Base-by-base conservation (phyloP, 2,113 vertebrate species). In the Columbina picui region DNA sequence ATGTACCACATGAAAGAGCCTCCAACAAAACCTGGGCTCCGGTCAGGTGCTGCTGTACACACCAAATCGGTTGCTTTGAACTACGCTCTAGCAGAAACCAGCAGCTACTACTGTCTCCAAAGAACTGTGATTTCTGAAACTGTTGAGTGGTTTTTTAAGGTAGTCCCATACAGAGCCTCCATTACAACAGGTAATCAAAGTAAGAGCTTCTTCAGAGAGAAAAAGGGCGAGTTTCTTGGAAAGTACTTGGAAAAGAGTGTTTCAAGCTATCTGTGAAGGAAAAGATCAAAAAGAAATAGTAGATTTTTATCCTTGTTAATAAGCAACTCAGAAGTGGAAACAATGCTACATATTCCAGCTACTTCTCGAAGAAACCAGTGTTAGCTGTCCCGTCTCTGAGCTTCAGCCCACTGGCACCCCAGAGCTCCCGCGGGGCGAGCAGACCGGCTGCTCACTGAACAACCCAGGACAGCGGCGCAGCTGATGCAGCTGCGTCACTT, bases 261-360 rank as follows among this genome's bases (percentile, higher is more conserved):
- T 95, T 87, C 39, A 64, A 79, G 69, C 27, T 89, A 57, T 32
- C 45, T 53, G 47, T 73, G 49, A 38, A 69, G 26, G 63, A 67
- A 87, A 83, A 73, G 45, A 65, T 85, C 39, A 87, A 78, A 89
- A 91, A 87, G 49, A 93, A 82, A 64, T 14, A 63, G 63, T 49
- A 71, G 52, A 85, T 80, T 93, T 94, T 93, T 93, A 74, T 85
- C 45, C 47, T 49, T 87, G 47, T 57, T 83, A 91, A 64, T 87
- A 83, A 93, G 45, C 38, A 75, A 61, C 70, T 69, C 34, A 47
- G 12, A 50, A 64, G 55, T n/a, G 69, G 84, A 87, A 94, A 75
- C 73, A 78, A 94, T 65, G 30, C 36, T 56, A 15, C 30, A 3
- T 60, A 39, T 87, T 87, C 49, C 73, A 82, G 65, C 41, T 71